Evolutionary conservation across 1,140 invertebrate species (phyloP).

Genomic region (Andrena cerasifolii): DNA sequence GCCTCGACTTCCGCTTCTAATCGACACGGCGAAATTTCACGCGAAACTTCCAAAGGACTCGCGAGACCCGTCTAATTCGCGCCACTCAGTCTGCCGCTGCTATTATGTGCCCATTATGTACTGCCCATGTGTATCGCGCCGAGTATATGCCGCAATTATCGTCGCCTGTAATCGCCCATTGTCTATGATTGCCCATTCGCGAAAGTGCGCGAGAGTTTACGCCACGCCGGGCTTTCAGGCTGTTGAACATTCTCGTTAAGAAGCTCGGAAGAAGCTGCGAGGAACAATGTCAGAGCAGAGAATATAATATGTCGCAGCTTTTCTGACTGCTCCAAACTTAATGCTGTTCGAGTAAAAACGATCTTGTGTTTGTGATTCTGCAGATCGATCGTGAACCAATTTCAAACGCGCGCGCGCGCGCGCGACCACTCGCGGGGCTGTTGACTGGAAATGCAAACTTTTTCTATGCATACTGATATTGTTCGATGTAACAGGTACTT

Average conservation of each 20-base stretch:
- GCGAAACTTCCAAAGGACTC: not conserved
- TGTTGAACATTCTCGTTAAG: not conserved
- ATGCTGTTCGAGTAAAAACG: slow-evolving; percentile 14
- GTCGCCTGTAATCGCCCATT: not conserved
- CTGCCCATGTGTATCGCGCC: not conserved
- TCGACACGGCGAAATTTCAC: not conserved
- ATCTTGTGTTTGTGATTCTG: slow-evolving; percentile 21
- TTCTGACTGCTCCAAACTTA: not conserved
- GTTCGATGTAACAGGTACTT: slow-evolving; percentile 29
- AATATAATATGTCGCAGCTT: too few species aligned
- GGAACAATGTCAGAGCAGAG: too few species aligned
- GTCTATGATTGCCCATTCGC: slow-evolving; percentile 6
- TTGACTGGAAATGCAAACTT: slow-evolving; percentile 69
- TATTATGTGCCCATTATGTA: slow-evolving; percentile 27
- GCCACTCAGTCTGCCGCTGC: not conserved
- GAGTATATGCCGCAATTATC: not conserved
- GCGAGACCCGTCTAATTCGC: slow-evolving; percentile 6
- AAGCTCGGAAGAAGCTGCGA: too few species aligned
- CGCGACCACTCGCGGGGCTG: slow-evolving; percentile 35
- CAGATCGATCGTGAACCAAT: slow-evolving; percentile 50
- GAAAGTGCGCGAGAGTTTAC: not conserved
- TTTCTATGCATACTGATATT: slow-evolving; percentile 67
- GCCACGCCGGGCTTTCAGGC: not conserved
- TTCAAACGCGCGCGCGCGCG: slow-evolving; percentile 29
- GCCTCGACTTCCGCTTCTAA: not conserved